phyloP scores from a whole-genome alignment of 2,113 vertebrate species.

The Eublepharis macularius region DNA sequence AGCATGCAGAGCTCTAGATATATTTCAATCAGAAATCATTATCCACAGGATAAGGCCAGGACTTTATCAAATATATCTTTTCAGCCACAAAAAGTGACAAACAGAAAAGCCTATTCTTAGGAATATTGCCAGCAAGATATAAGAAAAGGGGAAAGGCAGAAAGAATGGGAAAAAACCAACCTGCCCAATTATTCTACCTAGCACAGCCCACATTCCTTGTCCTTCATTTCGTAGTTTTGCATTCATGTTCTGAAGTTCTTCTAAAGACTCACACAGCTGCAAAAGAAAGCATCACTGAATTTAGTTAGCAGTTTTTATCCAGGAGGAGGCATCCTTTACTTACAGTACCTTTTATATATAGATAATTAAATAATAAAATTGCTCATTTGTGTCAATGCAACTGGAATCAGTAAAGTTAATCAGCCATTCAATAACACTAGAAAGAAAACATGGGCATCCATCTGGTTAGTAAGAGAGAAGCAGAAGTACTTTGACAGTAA shows the following conservation, averaged over 20 bases:
- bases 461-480: constrained; percentile 25
- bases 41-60: constrained; percentile 36
- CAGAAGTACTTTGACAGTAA: constrained; percentile 43
- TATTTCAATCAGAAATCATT: constrained; percentile 67
- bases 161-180: constrained; percentile 68
- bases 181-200: constrained; percentile 93
- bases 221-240: constrained; percentile 91
- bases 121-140: neutral
- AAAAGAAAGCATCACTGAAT: constrained; percentile 44
- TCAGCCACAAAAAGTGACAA: constrained; percentile 9
- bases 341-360: constrained; percentile 6
- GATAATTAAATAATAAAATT: constrained; percentile 29
- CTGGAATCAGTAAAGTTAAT: constrained; percentile 29
- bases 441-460: constrained; percentile 21
- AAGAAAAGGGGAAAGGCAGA: neutral
- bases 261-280: constrained; percentile 93
- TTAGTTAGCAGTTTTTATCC: constrained; percentile 16
- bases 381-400: constrained; percentile 12
- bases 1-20: constrained; percentile 51
- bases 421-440: constrained; percentile 34
- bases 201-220: constrained; percentile 90
- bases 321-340: constrained; percentile 3
- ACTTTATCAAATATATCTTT: constrained; percentile 56
- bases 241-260: constrained; percentile 94
- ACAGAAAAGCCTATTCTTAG: constrained; percentile 17